Percentiles rank a stretch among this genome's conserved stretches.
Evolutionary conservation across 2,888 invertebrate genomes (phyloP).

Genomic region (Ophion ellenae): DNA sequence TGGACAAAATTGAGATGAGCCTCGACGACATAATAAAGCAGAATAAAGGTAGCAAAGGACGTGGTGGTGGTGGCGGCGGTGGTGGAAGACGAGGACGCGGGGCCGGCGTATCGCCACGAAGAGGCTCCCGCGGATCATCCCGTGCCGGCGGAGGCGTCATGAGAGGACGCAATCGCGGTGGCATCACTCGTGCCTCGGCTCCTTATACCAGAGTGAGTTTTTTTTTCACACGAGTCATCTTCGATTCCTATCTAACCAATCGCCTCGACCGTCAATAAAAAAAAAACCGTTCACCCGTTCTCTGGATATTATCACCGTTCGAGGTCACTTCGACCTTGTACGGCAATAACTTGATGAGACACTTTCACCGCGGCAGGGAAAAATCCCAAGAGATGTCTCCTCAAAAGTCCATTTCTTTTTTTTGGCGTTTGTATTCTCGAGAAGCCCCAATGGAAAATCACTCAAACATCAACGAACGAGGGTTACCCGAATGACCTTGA

Average conservation of each 20-base stretch:
- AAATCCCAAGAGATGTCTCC: background rate
- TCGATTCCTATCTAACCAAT: background rate
- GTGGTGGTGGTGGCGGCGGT: slow-evolving; percentile 86
- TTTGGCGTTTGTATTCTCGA: background rate
- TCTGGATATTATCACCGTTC: background rate
- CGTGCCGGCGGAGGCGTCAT: slow-evolving; percentile 85
- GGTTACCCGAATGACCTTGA: too few relatives aligned
- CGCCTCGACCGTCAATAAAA: background rate
- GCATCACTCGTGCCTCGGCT: slow-evolving; percentile 85
- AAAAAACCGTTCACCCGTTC: background rate
- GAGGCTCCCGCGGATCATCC: slow-evolving; percentile 84
- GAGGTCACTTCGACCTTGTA: slow-evolving; percentile 6
- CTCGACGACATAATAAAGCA: slow-evolving; percentile 98
- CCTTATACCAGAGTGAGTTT: slow-evolving; percentile 88
- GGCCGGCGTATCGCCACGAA: slow-evolving; percentile 84
- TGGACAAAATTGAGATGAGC: slow-evolving; percentile 98
- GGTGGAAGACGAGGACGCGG: slow-evolving; percentile 84
- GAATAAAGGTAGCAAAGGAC: slow-evolving; percentile 88
- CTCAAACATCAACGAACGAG: background rate
- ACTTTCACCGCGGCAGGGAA: background rate
- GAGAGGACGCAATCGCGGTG: slow-evolving; percentile 88
- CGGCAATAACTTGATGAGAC: background rate
- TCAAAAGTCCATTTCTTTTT: too few relatives aligned
- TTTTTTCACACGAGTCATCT: slow-evolving; percentile 19
- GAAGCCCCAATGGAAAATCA: background rate